These are phyloP conservation scores for Orgyia antiqua DNA, from an alignment of 2,888 invertebrate species.

Conservation along the genomic window DNA sequence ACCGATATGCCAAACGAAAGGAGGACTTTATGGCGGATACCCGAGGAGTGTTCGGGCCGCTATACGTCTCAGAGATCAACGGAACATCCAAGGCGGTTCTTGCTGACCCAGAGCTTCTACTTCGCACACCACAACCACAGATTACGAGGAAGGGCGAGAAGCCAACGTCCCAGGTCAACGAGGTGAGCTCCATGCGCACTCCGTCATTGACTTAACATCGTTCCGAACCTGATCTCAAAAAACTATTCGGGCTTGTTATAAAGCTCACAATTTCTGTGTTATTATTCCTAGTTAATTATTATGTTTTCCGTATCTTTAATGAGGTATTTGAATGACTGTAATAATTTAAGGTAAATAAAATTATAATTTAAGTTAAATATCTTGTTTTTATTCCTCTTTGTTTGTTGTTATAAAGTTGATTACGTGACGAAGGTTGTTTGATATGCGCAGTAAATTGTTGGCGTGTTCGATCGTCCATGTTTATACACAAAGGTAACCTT, in stretches of 20 bases:
- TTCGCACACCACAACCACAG: constrained; percentile 44
- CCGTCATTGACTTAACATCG: constrained; percentile 54
- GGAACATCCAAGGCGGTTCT: constrained; percentile 65
- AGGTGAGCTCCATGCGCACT: constrained; percentile 19
- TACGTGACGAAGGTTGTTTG: constrained; percentile 26
- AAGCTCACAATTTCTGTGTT: constrained; percentile 70
- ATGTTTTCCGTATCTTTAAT: constrained; percentile 51
- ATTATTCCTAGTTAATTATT: constrained; percentile 69
- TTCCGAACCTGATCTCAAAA: constrained; percentile 65
- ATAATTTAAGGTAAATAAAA: constrained; percentile 66
- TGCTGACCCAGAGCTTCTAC: constrained; percentile 58
- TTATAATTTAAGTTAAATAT: constrained; percentile 31
- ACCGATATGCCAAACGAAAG: constrained; percentile 62
- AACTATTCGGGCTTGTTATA: constrained; percentile 65
- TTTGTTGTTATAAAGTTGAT: constrained; percentile 23
- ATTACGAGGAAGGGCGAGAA: constrained; percentile 33
- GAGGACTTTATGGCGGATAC: constrained; percentile 65
- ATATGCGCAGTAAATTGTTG: constrained; percentile 13
- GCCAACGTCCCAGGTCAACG: constrained; percentile 35
- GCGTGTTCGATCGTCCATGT: constrained; percentile 38
- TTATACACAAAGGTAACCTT: constrained; percentile 75
- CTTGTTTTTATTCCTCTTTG: constrained; percentile 31
- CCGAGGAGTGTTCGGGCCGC: constrained; percentile 53
- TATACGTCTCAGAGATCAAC: constrained; percentile 62
- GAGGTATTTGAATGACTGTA: constrained; percentile 57